These are phyloP conservation scores for Acronicta psi DNA, from an alignment of 2,888 invertebrate genomes.

Conservation along the genomic window DNA sequence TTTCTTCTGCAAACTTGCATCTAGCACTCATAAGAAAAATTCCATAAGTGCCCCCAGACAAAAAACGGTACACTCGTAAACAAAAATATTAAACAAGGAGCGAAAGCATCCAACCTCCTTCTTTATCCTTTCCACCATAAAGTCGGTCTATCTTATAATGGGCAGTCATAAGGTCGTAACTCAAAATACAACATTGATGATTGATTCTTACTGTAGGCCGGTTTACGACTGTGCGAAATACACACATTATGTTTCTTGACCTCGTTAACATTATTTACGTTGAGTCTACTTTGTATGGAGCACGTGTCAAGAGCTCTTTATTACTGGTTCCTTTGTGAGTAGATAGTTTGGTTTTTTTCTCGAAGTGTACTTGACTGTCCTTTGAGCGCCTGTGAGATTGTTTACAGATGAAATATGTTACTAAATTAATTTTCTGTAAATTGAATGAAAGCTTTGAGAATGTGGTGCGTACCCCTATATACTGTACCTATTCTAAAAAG, in stretches of 20 bases:
- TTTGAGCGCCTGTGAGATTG: constrained; percentile 10
- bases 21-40: too few relatives aligned
- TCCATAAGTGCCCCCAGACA: too few relatives aligned
- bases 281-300: constrained; percentile 61
- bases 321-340: constrained; percentile 56
- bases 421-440: constrained; percentile 22
- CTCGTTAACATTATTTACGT: constrained; percentile 73
- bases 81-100: constrained; percentile 47
- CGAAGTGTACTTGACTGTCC: constrained; percentile 18
- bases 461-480: too few relatives aligned
- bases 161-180: constrained; percentile 47
- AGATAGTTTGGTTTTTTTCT: constrained; percentile 52
- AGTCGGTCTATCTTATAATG: constrained; percentile 32
- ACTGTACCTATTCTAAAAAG: too few relatives aligned
- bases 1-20: too few relatives aligned
- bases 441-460: not conserved
- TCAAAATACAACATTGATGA: constrained; percentile 63
- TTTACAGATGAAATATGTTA: constrained; percentile 27
- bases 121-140: constrained; percentile 39
- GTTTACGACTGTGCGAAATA: constrained; percentile 72
- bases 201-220: constrained; percentile 68
- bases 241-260: constrained; percentile 72
- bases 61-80: constrained; percentile 1
- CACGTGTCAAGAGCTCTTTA: constrained; percentile 67
- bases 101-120: constrained; percentile 30